Percentiles rank a stretch among this genome's conserved stretches.
Evolutionary conservation across 2,113 vertebrate genomes (phyloP).

Genomic region (Bujurquina vittata): DNA sequence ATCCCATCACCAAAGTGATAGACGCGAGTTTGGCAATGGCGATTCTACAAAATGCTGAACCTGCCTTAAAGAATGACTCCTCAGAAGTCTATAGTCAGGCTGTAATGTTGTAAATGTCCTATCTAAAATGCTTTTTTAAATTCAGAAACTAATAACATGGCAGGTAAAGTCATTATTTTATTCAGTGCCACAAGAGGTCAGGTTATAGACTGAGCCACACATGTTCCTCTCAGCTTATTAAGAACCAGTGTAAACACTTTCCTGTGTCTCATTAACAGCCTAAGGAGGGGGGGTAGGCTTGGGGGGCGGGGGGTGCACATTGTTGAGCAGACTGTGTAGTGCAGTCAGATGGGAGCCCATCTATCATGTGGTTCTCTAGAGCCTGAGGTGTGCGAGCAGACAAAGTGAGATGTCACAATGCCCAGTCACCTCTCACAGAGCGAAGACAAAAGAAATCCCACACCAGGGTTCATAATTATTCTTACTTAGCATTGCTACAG

Average conservation of each 20-base stretch:
- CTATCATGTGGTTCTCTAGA: slow-evolving; percentile 56
- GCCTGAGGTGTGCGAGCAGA: not conserved
- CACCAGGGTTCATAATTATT: not conserved
- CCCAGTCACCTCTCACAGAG: slow-evolving; percentile 12
- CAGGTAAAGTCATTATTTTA: slow-evolving; percentile 23
- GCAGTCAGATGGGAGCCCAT: slow-evolving; percentile 55
- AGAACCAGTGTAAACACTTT: slow-evolving; percentile 62
- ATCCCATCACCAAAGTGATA: not conserved
- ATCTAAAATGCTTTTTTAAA: not conserved
- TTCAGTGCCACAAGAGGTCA: slow-evolving; percentile 37
- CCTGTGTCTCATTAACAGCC: slow-evolving; percentile 65
- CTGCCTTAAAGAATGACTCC: not conserved
- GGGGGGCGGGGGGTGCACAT: slow-evolving; percentile 1
- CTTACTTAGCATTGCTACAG: not conserved
- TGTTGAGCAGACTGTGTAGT: slow-evolving; percentile 51
- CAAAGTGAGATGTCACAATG: slow-evolving; percentile 25
- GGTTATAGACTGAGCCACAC: slow-evolving; percentile 48
- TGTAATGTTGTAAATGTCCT: not conserved
- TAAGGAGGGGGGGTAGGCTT: slow-evolving; percentile 12
- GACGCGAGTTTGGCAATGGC: not conserved
- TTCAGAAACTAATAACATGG: slow-evolving; percentile 22
- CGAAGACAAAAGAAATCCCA: slow-evolving; percentile 14
- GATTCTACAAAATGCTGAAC: not conserved
- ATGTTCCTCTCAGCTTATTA: slow-evolving; percentile 51
- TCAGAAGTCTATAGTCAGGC: not conserved